Base-by-base conservation (phyloP, 2,113 vertebrate species). In the Ceyx cyanopectus region DNA sequence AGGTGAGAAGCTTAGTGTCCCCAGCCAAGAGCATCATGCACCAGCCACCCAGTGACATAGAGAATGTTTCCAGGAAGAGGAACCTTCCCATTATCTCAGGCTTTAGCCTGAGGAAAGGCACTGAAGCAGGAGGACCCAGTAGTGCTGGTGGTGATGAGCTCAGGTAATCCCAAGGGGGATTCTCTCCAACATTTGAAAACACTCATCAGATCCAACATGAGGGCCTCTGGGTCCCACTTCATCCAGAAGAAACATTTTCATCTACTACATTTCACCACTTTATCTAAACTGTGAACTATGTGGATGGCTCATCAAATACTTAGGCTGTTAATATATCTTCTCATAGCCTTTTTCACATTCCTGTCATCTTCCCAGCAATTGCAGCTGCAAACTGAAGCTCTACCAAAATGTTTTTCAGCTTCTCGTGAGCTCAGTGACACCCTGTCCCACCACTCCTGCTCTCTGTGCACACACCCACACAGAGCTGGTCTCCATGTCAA, bases 241-340 rank as follows among this genome's bases (percentile, higher is more conserved):
- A 30, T 27, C 26, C 53, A 43, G 4, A 32, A 37, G 10, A 68
- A n/a, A 14, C 11, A 5, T 20, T 72, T 45, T 12, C 9, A 10
- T 29, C 53, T 53, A 7, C 53, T 67, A 50, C 13, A 7, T 29
- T 54, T 68, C 27, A 60, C 41, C 13, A 1, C 50, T 45, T 29
- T 11, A 24, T 58, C 13, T 41, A 22, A 50, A 62, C 68, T 11
- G 6, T 32, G 26, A 80, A 75, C 57, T 6, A 7, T 2, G 22
- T 5, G 16, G 46, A 7, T 0, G 5, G 74, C 46, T 37, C 62
- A n/a, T 10, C 1, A 4, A 21, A 10, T 3, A 4, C 17, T 16
- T 66, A 34, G 53, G 17, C 53, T 63, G 46, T 6, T 15, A 12
- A 13, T 3, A 14, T 43, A 56, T 14, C 7, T 40, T 45, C 23